These are phyloP conservation scores for Plecotus auritus DNA, from an alignment of 2,113 vertebrate genomes.

Conservation along the genomic window DNA sequence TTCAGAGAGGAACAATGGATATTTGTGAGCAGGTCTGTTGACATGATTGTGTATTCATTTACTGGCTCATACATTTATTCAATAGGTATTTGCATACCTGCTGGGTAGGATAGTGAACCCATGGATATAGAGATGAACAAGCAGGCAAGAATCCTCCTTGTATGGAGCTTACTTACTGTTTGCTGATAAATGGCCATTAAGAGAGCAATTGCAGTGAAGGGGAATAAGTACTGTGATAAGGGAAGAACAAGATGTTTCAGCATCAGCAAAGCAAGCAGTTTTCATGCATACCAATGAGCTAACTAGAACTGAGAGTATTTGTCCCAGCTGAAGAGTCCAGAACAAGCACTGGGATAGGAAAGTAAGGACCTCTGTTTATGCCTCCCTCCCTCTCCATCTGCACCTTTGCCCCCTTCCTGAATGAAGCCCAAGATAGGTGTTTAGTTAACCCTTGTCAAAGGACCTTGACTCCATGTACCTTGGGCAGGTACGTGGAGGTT, in stretches of 20 bases:
- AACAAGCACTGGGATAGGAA: neutral
- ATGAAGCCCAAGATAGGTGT: neutral
- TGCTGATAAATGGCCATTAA: neutral
- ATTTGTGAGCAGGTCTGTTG: neutral
- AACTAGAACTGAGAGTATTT: neutral
- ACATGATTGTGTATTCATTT: neutral
- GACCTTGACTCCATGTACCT: neutral
- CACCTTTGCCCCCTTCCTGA: neutral
- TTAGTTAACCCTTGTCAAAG: neutral
- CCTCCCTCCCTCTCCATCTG: neutral
- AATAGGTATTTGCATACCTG: neutral
- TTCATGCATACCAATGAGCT: neutral
- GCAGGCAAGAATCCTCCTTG: neutral
- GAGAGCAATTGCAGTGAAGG: neutral
- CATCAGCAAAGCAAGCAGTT: neutral
- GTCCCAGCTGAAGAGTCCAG: neutral
- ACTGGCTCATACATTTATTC: neutral
- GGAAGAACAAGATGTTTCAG: neutral
- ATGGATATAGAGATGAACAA: neutral
- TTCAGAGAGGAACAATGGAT: neutral
- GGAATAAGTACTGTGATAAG: neutral
- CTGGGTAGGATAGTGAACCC: neutral
- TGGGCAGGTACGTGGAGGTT: neutral
- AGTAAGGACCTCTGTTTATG: neutral
- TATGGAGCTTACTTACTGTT: neutral